Conservation (phyloP, 2,797 vertebrate species). For the Loris lydekkerianus region DNA sequence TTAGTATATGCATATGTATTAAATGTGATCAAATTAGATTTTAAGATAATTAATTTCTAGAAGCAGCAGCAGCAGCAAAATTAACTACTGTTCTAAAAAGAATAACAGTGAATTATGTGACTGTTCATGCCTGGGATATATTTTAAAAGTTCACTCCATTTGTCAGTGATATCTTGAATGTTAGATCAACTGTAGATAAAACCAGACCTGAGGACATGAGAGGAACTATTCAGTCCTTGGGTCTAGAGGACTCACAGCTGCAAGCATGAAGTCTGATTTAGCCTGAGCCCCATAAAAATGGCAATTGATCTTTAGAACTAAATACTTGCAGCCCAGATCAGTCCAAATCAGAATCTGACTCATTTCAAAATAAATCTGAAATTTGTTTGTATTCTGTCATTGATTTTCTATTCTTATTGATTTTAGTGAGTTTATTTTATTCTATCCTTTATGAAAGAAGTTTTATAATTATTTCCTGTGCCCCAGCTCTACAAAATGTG, state of each 20-base stretch:
- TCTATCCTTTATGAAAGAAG: background rate
- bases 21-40: background rate
- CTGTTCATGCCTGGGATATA: background rate
- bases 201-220: background rate
- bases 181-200: background rate
- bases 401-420: background rate
- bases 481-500: background rate
- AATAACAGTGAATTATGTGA: background rate
- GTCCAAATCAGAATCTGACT: background rate
- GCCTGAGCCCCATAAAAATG: background rate
- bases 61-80: background rate
- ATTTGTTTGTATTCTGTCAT: background rate
- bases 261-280: background rate
- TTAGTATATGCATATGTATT: background rate
- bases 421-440: background rate
- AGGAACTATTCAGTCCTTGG: background rate
- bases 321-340: background rate
- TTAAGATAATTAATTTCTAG: slow-evolving; percentile 43
- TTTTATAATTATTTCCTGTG: background rate
- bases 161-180: slow-evolving; percentile 10
- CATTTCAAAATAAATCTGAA: slow-evolving; percentile 27
- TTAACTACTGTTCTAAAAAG: background rate
- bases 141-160: background rate
- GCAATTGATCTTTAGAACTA: slow-evolving; percentile 3
- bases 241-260: background rate